These are phyloP conservation scores for Takifugu rubripes DNA, from an alignment of 2,797 vertebrate genomes.

Conservation along the genomic window DNA sequence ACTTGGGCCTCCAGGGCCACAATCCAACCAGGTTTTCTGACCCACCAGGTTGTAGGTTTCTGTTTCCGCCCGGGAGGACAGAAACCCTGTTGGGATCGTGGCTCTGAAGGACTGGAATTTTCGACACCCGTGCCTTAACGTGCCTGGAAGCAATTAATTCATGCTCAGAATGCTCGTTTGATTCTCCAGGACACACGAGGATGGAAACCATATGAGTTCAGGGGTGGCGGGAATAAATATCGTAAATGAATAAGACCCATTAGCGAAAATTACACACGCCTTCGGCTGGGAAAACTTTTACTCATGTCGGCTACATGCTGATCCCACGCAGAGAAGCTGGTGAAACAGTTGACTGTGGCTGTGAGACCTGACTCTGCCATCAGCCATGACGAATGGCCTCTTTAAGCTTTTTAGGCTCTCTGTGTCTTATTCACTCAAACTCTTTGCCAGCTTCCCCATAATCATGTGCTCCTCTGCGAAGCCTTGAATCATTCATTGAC, in stretches of 20 bases:
- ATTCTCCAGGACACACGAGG: conserved; percentile 18
- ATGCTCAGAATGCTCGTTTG: conserved; percentile 18
- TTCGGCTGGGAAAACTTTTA: conserved; percentile 40
- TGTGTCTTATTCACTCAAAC: conserved; percentile 31
- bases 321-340: conserved; percentile 17
- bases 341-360: conserved; percentile 17
- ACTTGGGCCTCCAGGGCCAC: too few relatives aligned
- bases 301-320: conserved; percentile 17
- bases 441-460: conserved; percentile 37
- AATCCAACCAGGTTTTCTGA: too few relatives aligned
- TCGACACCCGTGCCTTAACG: background rate
- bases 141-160: conserved; percentile 28
- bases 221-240: conserved; percentile 11
- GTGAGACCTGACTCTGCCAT: conserved; percentile 13
- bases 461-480: conserved; percentile 60
- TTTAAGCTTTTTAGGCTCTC: conserved; percentile 19
- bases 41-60: too few relatives aligned
- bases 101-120: too few relatives aligned
- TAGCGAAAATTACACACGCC: conserved; percentile 31
- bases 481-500: conserved; percentile 69
- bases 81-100: too few relatives aligned
- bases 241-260: conserved; percentile 21
- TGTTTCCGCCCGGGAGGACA: too few relatives aligned
- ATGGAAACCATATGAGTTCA: conserved; percentile 15
- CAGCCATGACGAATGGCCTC: conserved; percentile 7